A percentile compares a stretch with the other conserved stretches of the same genome.
Evolutionary conservation across 2,113 vertebrate species (phyloP).

Genomic region (Beaufortia kweichowensis): DNA sequence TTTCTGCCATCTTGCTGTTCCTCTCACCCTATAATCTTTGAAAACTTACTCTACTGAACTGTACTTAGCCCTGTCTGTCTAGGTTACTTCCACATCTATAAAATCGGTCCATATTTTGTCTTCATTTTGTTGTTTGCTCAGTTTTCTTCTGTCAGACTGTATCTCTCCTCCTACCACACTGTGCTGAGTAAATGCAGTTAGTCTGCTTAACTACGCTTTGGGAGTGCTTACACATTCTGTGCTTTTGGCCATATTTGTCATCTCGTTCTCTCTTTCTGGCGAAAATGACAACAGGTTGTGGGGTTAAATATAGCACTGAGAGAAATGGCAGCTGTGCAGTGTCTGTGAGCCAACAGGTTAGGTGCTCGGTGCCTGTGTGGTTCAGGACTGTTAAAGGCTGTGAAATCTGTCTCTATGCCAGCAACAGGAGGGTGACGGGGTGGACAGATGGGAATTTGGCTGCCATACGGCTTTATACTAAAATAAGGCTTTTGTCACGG

Average conservation of each 20-base stretch:
- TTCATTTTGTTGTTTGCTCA: background rate
- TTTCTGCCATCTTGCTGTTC: slow-evolving; percentile 38
- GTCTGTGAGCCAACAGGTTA: slow-evolving; percentile 49
- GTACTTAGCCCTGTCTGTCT: slow-evolving; percentile 30
- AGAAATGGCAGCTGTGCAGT: slow-evolving; percentile 5
- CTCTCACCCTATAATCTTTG: slow-evolving; percentile 42
- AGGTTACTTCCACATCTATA: slow-evolving; percentile 36
- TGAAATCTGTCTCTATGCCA: slow-evolving; percentile 26
- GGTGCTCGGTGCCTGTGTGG: slow-evolving; percentile 33
- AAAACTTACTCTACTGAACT: slow-evolving; percentile 28
- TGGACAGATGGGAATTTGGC: slow-evolving; percentile 53
- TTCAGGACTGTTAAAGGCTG: slow-evolving; percentile 17
- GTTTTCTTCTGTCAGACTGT: background rate
- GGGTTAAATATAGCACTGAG: slow-evolving; percentile 14
- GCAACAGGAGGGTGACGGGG: slow-evolving; percentile 31
- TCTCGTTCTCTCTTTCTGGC: background rate
- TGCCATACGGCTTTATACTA: slow-evolving; percentile 38
- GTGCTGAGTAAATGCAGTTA: background rate
- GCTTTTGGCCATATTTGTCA: background rate
- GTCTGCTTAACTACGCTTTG: background rate
- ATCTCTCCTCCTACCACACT: background rate
- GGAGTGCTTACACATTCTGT: background rate
- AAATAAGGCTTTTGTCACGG: slow-evolving; percentile 50
- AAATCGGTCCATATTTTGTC: slow-evolving; percentile 45
- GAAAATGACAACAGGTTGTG: background rate